A percentile compares a stretch with the other conserved stretches of the same genome.
Evolutionary conservation across 2,888 invertebrate species (phyloP).

Genomic region (Gymnoscelis rufifasciata): DNA sequence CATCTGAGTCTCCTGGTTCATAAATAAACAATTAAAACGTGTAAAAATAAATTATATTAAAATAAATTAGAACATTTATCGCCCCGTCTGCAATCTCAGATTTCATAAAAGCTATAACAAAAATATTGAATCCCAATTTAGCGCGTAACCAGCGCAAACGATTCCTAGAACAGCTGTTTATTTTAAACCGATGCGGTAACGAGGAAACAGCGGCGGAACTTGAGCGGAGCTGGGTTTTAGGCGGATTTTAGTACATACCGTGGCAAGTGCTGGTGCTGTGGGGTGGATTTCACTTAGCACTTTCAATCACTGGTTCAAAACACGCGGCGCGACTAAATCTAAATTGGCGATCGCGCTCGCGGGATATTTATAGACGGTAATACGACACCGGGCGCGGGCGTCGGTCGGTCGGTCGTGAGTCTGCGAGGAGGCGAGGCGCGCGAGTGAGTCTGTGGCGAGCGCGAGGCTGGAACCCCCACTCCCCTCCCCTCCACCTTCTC

Average conservation of each 20-base stretch:
- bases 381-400: conserved; percentile 74
- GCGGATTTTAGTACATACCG: conserved; percentile 67
- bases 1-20: too few species aligned
- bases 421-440: conserved; percentile 59
- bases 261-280: conserved; percentile 44
- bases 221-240: too few species aligned
- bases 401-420: conserved; percentile 65
- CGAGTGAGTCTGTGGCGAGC: conserved; percentile 48
- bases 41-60: conserved; percentile 8
- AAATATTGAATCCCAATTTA: conserved; percentile 61
- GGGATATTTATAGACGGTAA: conserved; percentile 76
- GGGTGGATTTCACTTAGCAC: conserved; percentile 68
- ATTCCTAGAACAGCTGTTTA: conserved; percentile 74
- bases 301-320: conserved; percentile 78
- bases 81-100: conserved; percentile 39
- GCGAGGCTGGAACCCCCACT: conserved; percentile 19
- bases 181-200: conserved; percentile 65
- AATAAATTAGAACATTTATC: conserved; percentile 4
- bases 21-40: neutral
- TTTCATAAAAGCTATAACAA: conserved; percentile 46
- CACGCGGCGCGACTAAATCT: conserved; percentile 73
- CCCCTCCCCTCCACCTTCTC: conserved; percentile 29
- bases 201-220: conserved; percentile 9
- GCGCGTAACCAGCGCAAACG: conserved; percentile 59
- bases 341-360: conserved; percentile 77